Evolutionary conservation across 1,140 invertebrate genomes (phyloP), one percentile per base, ranked within the genome.

Genomic region (Apocrypta bakeri): DNA sequence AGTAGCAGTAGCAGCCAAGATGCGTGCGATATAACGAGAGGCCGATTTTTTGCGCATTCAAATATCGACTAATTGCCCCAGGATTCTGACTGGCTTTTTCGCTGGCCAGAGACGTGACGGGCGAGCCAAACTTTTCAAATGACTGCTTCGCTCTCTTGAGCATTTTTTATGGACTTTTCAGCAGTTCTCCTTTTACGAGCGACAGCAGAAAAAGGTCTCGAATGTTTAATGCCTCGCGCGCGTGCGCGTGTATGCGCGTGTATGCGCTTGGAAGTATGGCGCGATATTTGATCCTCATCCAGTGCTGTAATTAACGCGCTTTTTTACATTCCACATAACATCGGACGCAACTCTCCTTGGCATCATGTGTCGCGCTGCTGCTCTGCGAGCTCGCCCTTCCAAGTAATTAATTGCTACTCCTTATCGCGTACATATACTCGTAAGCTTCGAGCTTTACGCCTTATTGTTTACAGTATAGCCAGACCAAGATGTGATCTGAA

Each of bases 41-140:
- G 80, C 82, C 79, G 85, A 88, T 90, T 92, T 92, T 92, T 91
- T 91, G 90, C 88, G 88, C 89, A 92, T 91, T 92, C 91, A 92
- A 92, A 92, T 92, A 92, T 92, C 91, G 90, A 92, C 91, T 92
- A 92, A 92, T 92, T 92, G 91, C 89, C 87, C 88, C 87, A 87
- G 88, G 90, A 91, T 91, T 91, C 90, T 90, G 56, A 37, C 33
- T 63, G 71, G 56, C 56, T 74, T 64, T 68, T 74, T 72, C 48
- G 68, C 24, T 1, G 27, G 33, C 31, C 33, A 37, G 63, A 72
- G 73, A 81, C 81, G 87, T 77, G 82, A 79, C 76, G 69, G 37
- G 75, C 42, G 63, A 68, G 29, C 75, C 71, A 66, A 82, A 72
- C 37, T 74, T 77, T 82, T 74, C 81, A 80, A 80, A 80, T 33